Percentiles rank a stretch among this genome's conserved stretches.
These are phyloP conservation scores for Opisthograptis luteolata DNA, from an alignment of 2,888 invertebrate species.

Conservation along the genomic window DNA sequence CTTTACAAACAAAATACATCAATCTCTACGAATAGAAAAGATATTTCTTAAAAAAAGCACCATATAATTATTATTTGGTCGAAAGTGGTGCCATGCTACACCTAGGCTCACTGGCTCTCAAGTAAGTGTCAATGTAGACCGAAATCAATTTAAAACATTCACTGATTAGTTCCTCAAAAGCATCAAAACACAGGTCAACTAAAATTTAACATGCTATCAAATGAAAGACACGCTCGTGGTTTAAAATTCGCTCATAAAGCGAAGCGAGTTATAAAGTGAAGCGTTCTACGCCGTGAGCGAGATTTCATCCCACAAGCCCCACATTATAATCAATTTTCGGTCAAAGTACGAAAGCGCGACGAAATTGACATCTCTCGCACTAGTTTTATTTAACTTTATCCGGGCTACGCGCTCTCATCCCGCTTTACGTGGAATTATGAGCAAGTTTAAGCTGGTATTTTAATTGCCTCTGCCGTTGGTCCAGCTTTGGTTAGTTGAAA, in stretches of 20 bases:
- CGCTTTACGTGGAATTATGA: constrained; percentile 34
- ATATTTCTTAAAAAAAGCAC: too few relatives aligned
- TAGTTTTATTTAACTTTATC: constrained; percentile 31
- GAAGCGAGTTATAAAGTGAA: constrained; percentile 1
- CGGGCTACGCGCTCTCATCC: constrained; percentile 33
- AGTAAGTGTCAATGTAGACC: too few relatives aligned
- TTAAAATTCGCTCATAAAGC: not conserved
- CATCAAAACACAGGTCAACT: too few relatives aligned
- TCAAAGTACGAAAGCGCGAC: constrained; percentile 22
- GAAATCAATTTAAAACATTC: not conserved
- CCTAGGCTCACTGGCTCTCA: too few relatives aligned
- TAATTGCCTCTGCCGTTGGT: constrained; percentile 46
- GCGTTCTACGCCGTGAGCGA: constrained; percentile 6
- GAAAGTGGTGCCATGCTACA: too few relatives aligned
- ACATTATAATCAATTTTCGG: constrained; percentile 28
- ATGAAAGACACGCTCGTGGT: not conserved
- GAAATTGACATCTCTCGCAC: constrained; percentile 32
- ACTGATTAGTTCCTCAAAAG: not conserved
- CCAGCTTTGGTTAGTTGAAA: constrained; percentile 41
- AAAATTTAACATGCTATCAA: not conserved
- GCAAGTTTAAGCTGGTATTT: constrained; percentile 34
- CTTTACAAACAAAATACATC: too few relatives aligned
- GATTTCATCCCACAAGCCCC: constrained; percentile 15
- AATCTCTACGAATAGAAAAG: too few relatives aligned
- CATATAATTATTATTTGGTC: too few relatives aligned